Conservation (phyloP, 2,888 invertebrate genomes). For the Choristoneura rosaceana region DNA sequence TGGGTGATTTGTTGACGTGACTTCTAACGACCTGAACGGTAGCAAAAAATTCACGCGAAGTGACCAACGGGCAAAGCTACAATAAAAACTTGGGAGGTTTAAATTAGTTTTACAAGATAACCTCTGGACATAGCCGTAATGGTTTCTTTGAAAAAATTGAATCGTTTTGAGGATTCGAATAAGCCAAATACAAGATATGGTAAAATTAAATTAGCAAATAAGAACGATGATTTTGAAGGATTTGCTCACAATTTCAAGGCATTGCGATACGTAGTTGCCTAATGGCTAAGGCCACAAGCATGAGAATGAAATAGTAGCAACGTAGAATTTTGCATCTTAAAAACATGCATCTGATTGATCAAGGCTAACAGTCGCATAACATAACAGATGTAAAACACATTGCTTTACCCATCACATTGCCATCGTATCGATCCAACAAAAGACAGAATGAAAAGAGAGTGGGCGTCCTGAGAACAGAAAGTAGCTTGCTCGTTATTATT, state of each 20-base stretch:
- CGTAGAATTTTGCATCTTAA: background rate
- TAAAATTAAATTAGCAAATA: background rate
- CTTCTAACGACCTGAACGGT: slow-evolving; percentile 20
- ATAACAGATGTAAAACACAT: background rate
- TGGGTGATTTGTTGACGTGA: slow-evolving; percentile 9
- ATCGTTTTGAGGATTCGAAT: background rate
- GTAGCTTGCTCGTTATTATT: background rate
- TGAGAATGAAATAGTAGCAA: background rate
- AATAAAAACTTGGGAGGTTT: slow-evolving; percentile 29
- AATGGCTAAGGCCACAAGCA: background rate
- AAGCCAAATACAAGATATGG: background rate
- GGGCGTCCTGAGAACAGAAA: background rate
- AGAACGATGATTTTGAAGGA: background rate
- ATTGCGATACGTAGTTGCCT: background rate
- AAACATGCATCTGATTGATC: background rate
- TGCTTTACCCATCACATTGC: background rate
- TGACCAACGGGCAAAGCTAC: slow-evolving; percentile 22
- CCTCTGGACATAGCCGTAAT: slow-evolving; percentile 18
- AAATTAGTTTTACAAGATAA: slow-evolving; percentile 27
- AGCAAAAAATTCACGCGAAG: slow-evolving; percentile 35
- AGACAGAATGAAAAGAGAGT: background rate
- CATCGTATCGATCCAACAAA: background rate
- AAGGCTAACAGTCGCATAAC: background rate
- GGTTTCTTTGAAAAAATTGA: slow-evolving; percentile 15
- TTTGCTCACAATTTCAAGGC: background rate